A percentile compares a stretch with the other conserved stretches of the same genome.
These are phyloP conservation scores for Heteromyza rotundicornis DNA, from an alignment of 2,888 invertebrate genomes.

Conservation along the genomic window DNA sequence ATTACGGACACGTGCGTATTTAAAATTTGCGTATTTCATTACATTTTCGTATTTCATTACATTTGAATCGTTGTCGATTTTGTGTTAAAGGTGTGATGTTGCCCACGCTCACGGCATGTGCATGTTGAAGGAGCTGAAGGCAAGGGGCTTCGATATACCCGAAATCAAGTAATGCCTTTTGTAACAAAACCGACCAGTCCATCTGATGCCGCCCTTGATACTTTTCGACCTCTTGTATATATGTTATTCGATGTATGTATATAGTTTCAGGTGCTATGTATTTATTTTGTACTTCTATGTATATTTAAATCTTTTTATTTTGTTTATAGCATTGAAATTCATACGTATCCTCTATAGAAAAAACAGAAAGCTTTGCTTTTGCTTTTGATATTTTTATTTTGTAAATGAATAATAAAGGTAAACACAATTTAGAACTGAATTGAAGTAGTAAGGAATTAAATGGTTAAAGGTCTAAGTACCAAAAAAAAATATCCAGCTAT, in stretches of 20 bases:
- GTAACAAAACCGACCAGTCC: background rate
- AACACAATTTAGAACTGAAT: too few species aligned
- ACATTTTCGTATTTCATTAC: too few species aligned
- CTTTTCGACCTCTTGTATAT: too few species aligned
- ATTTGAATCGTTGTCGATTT: background rate
- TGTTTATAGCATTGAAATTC: conserved; percentile 16
- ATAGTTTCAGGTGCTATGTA: too few species aligned
- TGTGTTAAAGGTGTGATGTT: conserved; percentile 40
- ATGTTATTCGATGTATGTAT: too few species aligned
- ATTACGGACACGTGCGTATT: conserved; percentile 41
- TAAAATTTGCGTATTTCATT: background rate
- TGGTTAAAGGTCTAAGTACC: too few species aligned
- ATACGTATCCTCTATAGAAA: background rate
- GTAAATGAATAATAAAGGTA: too few species aligned
- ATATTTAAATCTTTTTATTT: conserved; percentile 4
- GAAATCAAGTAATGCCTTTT: conserved; percentile 41
- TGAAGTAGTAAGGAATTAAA: too few species aligned
- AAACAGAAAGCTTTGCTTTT: too few species aligned
- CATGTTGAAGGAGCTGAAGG: conserved; percentile 40
- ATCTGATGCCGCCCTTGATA: conserved; percentile 23
- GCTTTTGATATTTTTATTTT: too few species aligned
- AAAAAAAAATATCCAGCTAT: too few species aligned
- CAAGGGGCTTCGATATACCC: conserved; percentile 38
- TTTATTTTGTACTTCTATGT: conserved; percentile 7
- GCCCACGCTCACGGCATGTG: conserved; percentile 48